Conservation (phyloP, 2,113 vertebrate species). For the Antennarius striatus region DNA sequence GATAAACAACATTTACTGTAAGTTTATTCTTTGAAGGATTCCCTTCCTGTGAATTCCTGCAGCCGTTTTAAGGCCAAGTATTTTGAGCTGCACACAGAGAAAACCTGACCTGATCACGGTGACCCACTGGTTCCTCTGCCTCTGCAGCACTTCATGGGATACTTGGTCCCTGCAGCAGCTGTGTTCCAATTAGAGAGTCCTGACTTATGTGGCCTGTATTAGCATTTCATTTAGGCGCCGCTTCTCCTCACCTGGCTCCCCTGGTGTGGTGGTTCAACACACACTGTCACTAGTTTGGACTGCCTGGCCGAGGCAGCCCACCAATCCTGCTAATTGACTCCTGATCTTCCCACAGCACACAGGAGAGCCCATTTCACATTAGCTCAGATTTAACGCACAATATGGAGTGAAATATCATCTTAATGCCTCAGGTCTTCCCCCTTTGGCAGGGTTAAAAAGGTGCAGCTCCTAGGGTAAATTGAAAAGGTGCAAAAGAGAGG, state of each 20-base stretch:
- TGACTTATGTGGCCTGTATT: constrained; percentile 83
- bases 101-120: constrained; percentile 65
- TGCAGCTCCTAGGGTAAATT: not conserved
- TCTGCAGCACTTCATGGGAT: constrained; percentile 65
- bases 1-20: no score
- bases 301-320: constrained; percentile 60
- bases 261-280: constrained; percentile 51
- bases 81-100: constrained; percentile 64
- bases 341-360: constrained; percentile 60
- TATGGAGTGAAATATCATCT: constrained; percentile 40
- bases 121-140: constrained; percentile 63
- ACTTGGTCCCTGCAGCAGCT: constrained; percentile 82
- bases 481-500: constrained; percentile 4
- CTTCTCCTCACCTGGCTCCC: constrained; percentile 65
- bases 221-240: constrained; percentile 84
- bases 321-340: constrained; percentile 76
- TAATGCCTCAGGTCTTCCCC: constrained; percentile 14
- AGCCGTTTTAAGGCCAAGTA: constrained; percentile 59
- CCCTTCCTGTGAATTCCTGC: constrained; percentile 10
- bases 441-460: constrained; percentile 3
- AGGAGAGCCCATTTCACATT: constrained; percentile 59
- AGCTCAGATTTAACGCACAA: constrained; percentile 56
- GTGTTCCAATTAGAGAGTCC: constrained; percentile 85
- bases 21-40: constrained; percentile 14
- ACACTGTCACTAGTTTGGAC: constrained; percentile 58